Evolutionary conservation across 2,888 invertebrate genomes (phyloP).

Genomic region (Nebria brevicollis): DNA sequence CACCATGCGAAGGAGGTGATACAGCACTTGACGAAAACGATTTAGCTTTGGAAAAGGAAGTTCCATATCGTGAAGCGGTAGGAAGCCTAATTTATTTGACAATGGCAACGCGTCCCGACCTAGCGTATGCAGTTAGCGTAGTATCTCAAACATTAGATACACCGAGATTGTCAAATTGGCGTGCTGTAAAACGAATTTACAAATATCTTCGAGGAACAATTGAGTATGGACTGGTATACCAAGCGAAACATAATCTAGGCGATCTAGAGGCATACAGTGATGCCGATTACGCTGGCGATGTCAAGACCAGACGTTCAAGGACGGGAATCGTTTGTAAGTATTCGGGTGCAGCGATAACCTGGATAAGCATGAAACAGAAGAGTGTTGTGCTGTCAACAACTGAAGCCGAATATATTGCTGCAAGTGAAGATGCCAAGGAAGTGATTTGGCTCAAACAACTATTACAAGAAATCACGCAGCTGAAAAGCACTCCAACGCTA

Average conservation of each 20-base stretch:
- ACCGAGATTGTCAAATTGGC: neutral
- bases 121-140: neutral
- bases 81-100: neutral
- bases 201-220: slow-evolving; percentile 53
- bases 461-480: neutral
- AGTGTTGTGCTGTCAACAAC: neutral
- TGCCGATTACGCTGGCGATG: neutral
- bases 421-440: neutral
- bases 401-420: neutral
- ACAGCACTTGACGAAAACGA: neutral
- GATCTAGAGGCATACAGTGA: neutral
- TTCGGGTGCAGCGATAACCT: neutral
- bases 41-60: neutral
- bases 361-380: neutral
- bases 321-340: neutral
- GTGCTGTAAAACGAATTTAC: neutral
- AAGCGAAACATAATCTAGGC: neutral
- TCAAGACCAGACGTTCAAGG: neutral
- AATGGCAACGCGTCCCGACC: neutral
- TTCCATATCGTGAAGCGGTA: neutral
- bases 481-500: neutral
- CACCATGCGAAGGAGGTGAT: neutral
- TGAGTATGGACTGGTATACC: too few species aligned
- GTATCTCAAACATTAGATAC: slow-evolving; percentile 60
- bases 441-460: neutral